phyloP scores from a whole-genome alignment of 2,113 vertebrate genomes.

The Hepsetus odoe region DNA sequence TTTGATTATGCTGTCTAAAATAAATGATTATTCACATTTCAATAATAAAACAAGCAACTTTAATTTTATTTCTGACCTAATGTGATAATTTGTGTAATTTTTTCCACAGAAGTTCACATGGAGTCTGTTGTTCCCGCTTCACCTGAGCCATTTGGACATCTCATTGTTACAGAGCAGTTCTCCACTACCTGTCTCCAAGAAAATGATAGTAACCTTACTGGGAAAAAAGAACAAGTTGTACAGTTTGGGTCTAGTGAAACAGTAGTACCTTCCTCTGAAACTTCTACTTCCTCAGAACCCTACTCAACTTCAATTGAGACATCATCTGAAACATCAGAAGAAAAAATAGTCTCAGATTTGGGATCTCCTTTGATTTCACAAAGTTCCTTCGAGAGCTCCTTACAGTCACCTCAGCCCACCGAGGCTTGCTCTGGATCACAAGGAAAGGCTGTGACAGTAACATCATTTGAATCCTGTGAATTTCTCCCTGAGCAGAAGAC shows the following conservation, averaged over 20 bases:
- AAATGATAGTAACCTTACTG: conserved; percentile 66
- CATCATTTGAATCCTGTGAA: conserved; percentile 30
- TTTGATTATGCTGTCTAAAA: neutral
- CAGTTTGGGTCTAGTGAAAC: neutral
- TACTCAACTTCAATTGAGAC: conserved; percentile 9
- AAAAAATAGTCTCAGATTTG: neutral
- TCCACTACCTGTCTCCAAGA: conserved; percentile 69
- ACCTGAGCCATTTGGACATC: conserved; percentile 69
- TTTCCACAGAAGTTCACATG: conserved; percentile 52
- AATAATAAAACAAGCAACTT: neutral
- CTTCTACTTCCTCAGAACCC: conserved; percentile 15
- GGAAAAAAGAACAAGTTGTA: conserved; percentile 65
- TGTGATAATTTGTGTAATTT: conserved; percentile 20
- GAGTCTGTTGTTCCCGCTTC: conserved; percentile 40
- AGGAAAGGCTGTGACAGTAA: conserved; percentile 8
- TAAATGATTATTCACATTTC: neutral
- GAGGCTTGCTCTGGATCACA: neutral
- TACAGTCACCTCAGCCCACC: neutral
- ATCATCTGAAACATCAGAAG: conserved; percentile 4
- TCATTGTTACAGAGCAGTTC: conserved; percentile 73
- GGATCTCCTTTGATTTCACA: conserved; percentile 24
- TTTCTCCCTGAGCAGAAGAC: conserved; percentile 19
- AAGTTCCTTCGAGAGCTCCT: conserved; percentile 4
- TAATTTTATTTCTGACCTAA: no score
- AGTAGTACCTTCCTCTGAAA: conserved; percentile 17